Evolutionary conservation across 2,113 vertebrate species (phyloP).

Genomic region (Atrichornis clamosus): DNA sequence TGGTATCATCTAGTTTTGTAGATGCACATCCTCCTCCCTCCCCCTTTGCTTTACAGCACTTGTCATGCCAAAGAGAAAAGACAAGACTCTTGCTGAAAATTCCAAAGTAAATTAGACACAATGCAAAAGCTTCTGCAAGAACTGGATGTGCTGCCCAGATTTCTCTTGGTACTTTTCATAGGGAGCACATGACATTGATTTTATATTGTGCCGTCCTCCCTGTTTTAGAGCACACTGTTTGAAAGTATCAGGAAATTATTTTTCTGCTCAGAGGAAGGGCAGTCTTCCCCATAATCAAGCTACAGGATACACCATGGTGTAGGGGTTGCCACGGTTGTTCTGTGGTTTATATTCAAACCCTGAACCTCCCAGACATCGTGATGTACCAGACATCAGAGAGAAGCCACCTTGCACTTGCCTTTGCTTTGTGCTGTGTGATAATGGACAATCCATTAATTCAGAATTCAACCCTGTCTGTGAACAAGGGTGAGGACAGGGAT

Average conservation of each 20-base stretch:
- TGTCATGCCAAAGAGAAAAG: neutral
- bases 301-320: neutral
- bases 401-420: neutral
- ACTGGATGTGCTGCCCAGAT: neutral
- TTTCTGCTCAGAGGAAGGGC: neutral
- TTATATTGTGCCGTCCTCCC: neutral
- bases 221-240: neutral
- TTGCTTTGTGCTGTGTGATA: neutral
- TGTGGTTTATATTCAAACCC: neutral
- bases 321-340: neutral
- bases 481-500: neutral
- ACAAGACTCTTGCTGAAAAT: neutral
- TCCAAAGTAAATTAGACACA: neutral
- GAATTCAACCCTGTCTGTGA: neutral
- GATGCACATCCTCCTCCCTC: neutral
- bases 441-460: neutral
- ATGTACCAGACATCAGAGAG: neutral
- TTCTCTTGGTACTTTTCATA: neutral
- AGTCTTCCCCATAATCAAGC: neutral
- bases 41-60: neutral
- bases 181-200: neutral
- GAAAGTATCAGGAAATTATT: neutral
- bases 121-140: neutral
- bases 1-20: neutral
- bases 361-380: neutral